Evolutionary conservation across 1,140 invertebrate genomes (phyloP).

Genomic region (Drosophila orosa): DNA sequence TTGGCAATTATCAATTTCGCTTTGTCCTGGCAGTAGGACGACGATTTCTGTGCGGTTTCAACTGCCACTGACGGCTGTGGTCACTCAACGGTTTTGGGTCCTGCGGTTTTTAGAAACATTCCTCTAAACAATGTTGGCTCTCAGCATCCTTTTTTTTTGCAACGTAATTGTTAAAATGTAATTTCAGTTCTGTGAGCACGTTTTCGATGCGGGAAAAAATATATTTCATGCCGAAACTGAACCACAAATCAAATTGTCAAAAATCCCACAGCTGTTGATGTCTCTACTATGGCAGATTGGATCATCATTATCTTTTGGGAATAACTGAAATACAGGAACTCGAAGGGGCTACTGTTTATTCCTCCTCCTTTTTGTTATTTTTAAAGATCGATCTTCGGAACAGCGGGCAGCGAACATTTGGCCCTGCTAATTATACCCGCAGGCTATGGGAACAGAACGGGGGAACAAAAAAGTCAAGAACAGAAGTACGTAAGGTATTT

Average conservation of each 20-base stretch:
- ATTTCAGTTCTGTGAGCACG: conserved; percentile 32
- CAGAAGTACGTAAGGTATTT: conserved; percentile 18
- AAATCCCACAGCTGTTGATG: conserved; percentile 72
- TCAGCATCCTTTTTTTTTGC: conserved; percentile 5
- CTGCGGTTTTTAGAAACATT: conserved; percentile 50
- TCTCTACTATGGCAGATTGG: conserved; percentile 58
- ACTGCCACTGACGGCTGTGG: conserved; percentile 65
- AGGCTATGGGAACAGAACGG: conserved; percentile 29
- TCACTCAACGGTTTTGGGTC: conserved; percentile 27
- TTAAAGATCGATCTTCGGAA: conserved; percentile 42
- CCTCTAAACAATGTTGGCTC: conserved; percentile 55
- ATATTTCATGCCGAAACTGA: conserved; percentile 23
- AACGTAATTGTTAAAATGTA: conserved; percentile 46
- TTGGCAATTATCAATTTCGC: conserved; percentile 48
- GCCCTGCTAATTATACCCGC: conserved; percentile 72
- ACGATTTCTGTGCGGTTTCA: conserved; percentile 55
- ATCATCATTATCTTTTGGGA: conserved; percentile 24
- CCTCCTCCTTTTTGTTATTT: conserved; percentile 2
- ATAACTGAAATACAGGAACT: conserved; percentile 62
- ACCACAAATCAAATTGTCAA: conserved; percentile 77
- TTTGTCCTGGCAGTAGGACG: conserved; percentile 23
- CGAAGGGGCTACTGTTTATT: conserved; percentile 43
- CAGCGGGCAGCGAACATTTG: conserved; percentile 57
- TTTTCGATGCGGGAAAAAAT: conserved; percentile 8
- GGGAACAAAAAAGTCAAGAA: conserved; percentile 37